These are phyloP conservation scores for Drosophila guanche DNA, from an alignment of 1,140 invertebrate genomes.

Conservation along the genomic window DNA sequence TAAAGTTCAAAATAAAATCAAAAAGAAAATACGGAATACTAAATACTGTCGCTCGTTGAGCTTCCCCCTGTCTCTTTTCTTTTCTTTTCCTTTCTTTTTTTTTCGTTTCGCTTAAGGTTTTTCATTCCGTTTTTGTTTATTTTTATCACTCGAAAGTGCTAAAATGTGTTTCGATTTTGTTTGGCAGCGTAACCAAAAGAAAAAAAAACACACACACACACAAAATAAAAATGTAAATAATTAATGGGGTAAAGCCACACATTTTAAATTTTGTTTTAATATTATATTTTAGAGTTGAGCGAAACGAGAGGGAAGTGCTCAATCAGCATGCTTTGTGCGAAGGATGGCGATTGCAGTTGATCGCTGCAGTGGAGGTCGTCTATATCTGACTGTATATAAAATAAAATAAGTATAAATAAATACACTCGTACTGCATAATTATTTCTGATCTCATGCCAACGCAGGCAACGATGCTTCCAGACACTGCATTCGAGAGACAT, in stretches of 20 bases:
- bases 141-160: slow-evolving; percentile 73
- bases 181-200: slow-evolving; percentile 57
- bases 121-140: slow-evolving; percentile 57
- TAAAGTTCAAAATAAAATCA: slow-evolving; percentile 43
- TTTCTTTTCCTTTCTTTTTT: slow-evolving; percentile 26
- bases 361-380: slow-evolving; percentile 58
- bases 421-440: slow-evolving; percentile 12
- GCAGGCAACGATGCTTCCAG: slow-evolving; percentile 14
- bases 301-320: slow-evolving; percentile 2
- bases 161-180: slow-evolving; percentile 66
- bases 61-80: neutral
- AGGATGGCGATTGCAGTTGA: slow-evolving; percentile 27
- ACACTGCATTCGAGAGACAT: neutral
- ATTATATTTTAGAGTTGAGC: slow-evolving; percentile 23
- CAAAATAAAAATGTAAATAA: slow-evolving; percentile 49
- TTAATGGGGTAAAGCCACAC: slow-evolving; percentile 33
- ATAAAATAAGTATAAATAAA: neutral
- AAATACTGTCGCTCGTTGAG: slow-evolving; percentile 12
- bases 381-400: slow-evolving; percentile 1
- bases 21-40: slow-evolving; percentile 4
- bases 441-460: slow-evolving; percentile 8
- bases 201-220: slow-evolving; percentile 22
- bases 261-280: slow-evolving; percentile 17
- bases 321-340: neutral
- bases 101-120: slow-evolving; percentile 2